These are phyloP conservation scores for Parasteatoda tepidariorum DNA, from an alignment of 1,140 invertebrate genomes.

Conservation along the genomic window DNA sequence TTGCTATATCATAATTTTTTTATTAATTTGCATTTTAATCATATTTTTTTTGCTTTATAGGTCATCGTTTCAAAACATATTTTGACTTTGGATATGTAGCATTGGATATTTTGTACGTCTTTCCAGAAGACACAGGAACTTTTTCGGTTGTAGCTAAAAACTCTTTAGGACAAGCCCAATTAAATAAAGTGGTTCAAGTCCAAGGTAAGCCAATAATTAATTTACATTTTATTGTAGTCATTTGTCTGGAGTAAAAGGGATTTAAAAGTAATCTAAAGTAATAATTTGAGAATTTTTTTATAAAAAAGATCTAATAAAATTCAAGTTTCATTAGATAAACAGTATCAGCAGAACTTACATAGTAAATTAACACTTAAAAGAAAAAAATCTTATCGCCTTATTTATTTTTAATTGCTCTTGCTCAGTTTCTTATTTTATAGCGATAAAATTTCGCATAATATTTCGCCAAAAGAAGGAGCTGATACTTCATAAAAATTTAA, in stretches of 20 bases:
- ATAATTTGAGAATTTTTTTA: not conserved
- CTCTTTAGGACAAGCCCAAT: conserved; percentile 83
- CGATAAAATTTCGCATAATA: no score
- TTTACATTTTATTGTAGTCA: not conserved
- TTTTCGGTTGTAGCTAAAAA: conserved; percentile 93
- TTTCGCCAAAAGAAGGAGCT: no score
- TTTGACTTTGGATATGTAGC: conserved; percentile 97
- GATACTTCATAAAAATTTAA: no score
- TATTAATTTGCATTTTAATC: no score
- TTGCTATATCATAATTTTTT: no score
- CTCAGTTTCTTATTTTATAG: no score
- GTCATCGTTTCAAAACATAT: conserved; percentile 91
- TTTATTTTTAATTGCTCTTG: no score
- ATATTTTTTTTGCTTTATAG: conserved; percentile 67
- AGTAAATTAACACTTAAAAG: no score
- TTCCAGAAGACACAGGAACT: conserved; percentile 93
- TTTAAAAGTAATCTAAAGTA: no score
- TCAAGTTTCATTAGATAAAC: not conserved
- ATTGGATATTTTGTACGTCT: conserved; percentile 88
- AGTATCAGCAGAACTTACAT: no score
- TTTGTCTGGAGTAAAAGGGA: no score
- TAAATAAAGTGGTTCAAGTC: conserved; percentile 84
- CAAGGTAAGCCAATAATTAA: conserved; percentile 73
- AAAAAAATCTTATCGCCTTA: no score
- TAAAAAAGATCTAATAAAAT: not conserved